A percentile compares a stretch with the other conserved stretches of the same genome.
phyloP scores from a whole-genome alignment of 1,140 invertebrate species.

The Brachionus calyciflorus region DNA sequence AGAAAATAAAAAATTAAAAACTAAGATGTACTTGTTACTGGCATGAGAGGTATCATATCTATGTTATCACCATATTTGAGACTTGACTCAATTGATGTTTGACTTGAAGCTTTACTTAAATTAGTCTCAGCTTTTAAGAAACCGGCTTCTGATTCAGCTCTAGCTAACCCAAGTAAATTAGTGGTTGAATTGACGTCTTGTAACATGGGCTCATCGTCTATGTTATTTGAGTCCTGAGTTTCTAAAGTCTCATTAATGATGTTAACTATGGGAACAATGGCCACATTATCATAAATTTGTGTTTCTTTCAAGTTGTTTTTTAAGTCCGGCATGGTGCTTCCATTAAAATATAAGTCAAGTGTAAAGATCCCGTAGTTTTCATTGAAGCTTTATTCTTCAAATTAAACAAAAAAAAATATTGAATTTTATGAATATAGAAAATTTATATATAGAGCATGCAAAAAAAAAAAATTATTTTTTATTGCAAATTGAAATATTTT shows the following conservation, averaged over 20 bases:
- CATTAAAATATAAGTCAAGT: no score
- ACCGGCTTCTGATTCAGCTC: background rate
- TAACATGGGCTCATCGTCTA: background rate
- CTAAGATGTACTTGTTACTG: constrained; percentile 1
- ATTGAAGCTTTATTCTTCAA: no score
- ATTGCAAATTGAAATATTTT: no score
- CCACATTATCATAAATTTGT: background rate
- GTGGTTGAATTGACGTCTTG: no score
- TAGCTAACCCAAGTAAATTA: no score
- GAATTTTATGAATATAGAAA: no score
- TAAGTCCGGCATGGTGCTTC: background rate
- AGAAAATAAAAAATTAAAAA: background rate
- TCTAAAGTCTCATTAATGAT: background rate
- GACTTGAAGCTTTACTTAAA: background rate
- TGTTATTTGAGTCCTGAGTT: background rate
- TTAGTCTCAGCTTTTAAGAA: background rate
- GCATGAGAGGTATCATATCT: constrained; percentile 38
- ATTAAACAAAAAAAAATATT: no score
- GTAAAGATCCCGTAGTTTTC: background rate
- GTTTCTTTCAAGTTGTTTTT: background rate
- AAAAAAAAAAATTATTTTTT: no score
- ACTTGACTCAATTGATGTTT: background rate
- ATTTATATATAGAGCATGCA: no score
- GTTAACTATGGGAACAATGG: constrained; percentile 2
- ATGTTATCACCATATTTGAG: background rate